Conservation (phyloP, 2,888 invertebrate genomes). For the Tetheella fluctuosa region DNA sequence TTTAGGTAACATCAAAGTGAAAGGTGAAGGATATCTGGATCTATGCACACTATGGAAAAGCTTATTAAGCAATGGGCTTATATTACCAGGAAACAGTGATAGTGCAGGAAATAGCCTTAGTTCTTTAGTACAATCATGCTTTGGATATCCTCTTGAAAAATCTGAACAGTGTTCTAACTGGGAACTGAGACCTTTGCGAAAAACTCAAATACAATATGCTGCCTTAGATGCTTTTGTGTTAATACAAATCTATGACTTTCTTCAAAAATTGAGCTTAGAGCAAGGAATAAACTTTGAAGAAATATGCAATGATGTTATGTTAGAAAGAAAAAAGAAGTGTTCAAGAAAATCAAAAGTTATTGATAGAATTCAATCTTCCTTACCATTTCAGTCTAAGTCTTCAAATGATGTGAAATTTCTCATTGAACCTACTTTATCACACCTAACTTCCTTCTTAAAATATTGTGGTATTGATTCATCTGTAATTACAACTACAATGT, state of each 20-base stretch:
- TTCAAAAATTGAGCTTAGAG: slow-evolving; percentile 76
- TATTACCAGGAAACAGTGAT: slow-evolving; percentile 68
- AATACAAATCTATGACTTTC: slow-evolving; percentile 89
- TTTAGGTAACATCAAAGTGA: slow-evolving; percentile 71
- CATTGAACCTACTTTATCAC: slow-evolving; percentile 60
- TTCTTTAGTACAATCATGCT: slow-evolving; percentile 89
- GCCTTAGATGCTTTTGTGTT: slow-evolving; percentile 95
- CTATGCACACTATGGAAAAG: slow-evolving; percentile 71
- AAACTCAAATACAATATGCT: slow-evolving; percentile 92
- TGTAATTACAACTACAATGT: slow-evolving; percentile 84
- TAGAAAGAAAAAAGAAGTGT: slow-evolving; percentile 79
- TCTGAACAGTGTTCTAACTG: slow-evolving; percentile 96
- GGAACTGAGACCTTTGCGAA: slow-evolving; percentile 92
- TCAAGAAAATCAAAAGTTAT: slow-evolving; percentile 64
- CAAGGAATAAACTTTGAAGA: slow-evolving; percentile 86
- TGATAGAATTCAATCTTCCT: slow-evolving; percentile 47
- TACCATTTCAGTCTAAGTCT: slow-evolving; percentile 43
- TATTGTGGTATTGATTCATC: slow-evolving; percentile 85
- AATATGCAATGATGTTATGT: slow-evolving; percentile 84
- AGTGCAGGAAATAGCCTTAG: slow-evolving; percentile 87
- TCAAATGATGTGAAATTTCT: slow-evolving; percentile 61
- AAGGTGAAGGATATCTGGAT: slow-evolving; percentile 78
- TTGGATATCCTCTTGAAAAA: slow-evolving; percentile 91
- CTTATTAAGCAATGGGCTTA: slow-evolving; percentile 61
- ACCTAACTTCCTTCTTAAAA: slow-evolving; percentile 65